Evolutionary conservation across 2,888 invertebrate species (phyloP).

Genomic region (Protonemura montana): DNA sequence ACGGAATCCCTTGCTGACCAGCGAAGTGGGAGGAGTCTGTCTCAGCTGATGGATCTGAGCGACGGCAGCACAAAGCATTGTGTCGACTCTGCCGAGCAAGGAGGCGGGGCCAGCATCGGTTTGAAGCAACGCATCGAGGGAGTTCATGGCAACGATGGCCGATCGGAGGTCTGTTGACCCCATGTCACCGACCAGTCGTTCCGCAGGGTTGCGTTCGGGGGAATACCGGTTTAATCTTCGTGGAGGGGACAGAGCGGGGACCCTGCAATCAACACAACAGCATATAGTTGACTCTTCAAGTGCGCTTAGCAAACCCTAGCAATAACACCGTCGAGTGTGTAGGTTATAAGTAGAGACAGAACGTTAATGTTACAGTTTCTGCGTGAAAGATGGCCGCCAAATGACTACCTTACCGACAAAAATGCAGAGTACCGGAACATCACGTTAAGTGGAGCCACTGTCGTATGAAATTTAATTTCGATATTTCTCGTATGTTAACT

Average conservation of each 20-base stretch:
- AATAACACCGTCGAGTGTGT: too few relatives aligned
- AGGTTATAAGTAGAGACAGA: slow-evolving; percentile 33
- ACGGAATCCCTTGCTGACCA: slow-evolving; percentile 63
- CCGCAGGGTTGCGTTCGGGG: neutral
- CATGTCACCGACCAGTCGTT: neutral
- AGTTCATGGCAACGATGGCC: slow-evolving; percentile 66
- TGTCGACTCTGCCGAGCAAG: slow-evolving; percentile 69
- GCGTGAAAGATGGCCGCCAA: too few relatives aligned
- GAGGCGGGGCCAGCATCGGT: slow-evolving; percentile 63
- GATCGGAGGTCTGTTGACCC: neutral
- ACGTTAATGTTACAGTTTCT: too few relatives aligned
- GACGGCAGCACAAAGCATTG: slow-evolving; percentile 69
- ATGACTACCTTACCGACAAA: too few relatives aligned
- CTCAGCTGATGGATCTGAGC: slow-evolving; percentile 69
- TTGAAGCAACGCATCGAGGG: slow-evolving; percentile 72
- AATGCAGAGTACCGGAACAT: too few relatives aligned
- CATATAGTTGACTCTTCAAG: too few relatives aligned
- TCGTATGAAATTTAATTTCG: too few relatives aligned
- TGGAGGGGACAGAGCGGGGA: neutral
- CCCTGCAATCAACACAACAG: too few relatives aligned
- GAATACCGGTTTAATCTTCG: neutral
- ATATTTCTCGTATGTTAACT: too few relatives aligned
- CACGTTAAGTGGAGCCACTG: too few relatives aligned
- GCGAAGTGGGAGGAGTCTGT: slow-evolving; percentile 50
- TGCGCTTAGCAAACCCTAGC: too few relatives aligned